phyloP scores from a whole-genome alignment of 2,113 vertebrate genomes.

The Pygoscelis adeliae region DNA sequence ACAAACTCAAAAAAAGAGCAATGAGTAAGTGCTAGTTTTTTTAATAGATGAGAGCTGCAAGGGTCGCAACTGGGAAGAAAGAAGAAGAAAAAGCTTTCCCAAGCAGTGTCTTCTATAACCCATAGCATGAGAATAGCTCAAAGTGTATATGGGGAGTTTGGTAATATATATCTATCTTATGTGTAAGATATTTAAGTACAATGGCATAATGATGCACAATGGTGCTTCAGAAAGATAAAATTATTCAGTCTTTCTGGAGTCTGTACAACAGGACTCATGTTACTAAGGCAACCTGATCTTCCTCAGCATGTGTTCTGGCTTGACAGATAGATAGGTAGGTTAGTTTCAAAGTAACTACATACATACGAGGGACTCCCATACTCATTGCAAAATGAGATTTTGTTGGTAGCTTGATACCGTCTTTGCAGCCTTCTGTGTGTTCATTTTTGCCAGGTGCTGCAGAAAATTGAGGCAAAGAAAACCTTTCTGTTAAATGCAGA shows the following conservation, averaged over 20 bases:
- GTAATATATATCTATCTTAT: not conserved
- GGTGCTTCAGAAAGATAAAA: slow-evolving; percentile 1
- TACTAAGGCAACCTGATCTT: slow-evolving; percentile 58
- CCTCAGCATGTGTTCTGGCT: not conserved
- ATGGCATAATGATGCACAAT: not conserved
- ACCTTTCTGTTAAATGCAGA: not conserved
- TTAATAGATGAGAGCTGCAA: not conserved
- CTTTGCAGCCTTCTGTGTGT: not conserved
- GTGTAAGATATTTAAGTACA: not conserved
- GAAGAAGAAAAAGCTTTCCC: not conserved
- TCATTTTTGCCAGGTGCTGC: not conserved
- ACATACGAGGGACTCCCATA: not conserved
- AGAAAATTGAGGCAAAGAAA: not conserved
- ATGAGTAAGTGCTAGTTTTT: not conserved
- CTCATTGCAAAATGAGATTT: not conserved
- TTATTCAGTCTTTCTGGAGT: slow-evolving; percentile 1
- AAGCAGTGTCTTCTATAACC: not conserved
- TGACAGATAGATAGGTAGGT: not conserved
- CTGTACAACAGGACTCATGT: not conserved
- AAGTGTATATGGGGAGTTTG: not conserved
- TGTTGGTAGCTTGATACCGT: not conserved
- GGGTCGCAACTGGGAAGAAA: not conserved
- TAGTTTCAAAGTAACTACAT: not conserved
- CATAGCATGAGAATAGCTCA: not conserved
- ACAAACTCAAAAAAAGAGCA: not conserved